Evolutionary conservation across 2,113 vertebrate genomes (phyloP).

Genomic region (Pachyramphus minor): DNA sequence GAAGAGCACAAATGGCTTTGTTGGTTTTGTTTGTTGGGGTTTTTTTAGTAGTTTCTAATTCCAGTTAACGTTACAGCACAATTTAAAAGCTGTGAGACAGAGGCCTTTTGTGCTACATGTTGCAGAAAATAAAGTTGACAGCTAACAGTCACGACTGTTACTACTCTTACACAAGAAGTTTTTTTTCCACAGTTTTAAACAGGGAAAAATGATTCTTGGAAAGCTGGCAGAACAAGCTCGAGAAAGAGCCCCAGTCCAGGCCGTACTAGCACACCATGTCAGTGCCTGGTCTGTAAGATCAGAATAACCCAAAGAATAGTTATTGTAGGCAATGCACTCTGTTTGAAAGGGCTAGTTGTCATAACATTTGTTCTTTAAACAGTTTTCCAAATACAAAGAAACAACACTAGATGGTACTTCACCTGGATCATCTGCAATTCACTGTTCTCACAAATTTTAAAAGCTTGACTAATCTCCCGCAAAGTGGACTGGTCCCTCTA

Average conservation of each 20-base stretch:
- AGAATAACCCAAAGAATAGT: background rate
- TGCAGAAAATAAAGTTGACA: background rate
- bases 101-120: background rate
- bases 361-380: background rate
- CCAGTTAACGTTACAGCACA: background rate
- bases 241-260: background rate
- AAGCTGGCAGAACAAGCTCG: background rate
- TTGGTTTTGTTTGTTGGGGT: background rate
- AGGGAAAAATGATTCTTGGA: background rate
- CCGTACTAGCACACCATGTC: accelerated
- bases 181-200: background rate
- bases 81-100: background rate
- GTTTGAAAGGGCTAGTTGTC: background rate
- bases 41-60: background rate
- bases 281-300: background rate
- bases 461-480: accelerated
- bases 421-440: background rate
- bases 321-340: background rate
- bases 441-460: background rate
- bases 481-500: background rate
- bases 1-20: background rate
- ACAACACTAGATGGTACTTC: background rate
- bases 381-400: background rate
- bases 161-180: background rate
- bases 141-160: background rate